These are phyloP conservation scores for Andricus quercusramuli DNA, from an alignment of 2,888 invertebrate species.

Conservation along the genomic window DNA sequence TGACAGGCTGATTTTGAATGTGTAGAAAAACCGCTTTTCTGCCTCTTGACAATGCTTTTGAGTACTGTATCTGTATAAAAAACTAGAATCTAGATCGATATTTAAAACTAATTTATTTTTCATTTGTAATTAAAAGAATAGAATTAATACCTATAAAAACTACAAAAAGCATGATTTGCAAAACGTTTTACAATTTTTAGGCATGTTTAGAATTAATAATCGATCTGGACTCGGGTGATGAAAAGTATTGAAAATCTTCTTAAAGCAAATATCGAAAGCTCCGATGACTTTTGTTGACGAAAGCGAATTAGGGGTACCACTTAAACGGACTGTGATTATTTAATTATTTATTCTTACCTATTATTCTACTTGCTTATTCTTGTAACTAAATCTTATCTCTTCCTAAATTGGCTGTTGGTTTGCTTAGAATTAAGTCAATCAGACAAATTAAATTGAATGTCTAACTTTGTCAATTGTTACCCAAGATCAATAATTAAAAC, in stretches of 20 bases:
- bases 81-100: neutral
- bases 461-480: neutral
- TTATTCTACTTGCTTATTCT: constrained; percentile 2
- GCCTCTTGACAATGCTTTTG: neutral
- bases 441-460: neutral
- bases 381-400: neutral
- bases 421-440: neutral
- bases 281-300: neutral
- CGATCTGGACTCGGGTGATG: neutral
- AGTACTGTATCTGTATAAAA: neutral
- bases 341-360: constrained; percentile 18
- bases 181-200: too few species aligned
- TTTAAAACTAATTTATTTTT: neutral
- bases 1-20: neutral
- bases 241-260: neutral
- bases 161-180: too few species aligned
- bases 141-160: too few species aligned
- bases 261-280: neutral
- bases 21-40: neutral
- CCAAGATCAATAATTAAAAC: neutral
- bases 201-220: neutral
- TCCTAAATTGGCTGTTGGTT: neutral
- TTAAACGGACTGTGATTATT: constrained; percentile 35
- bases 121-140: too few species aligned
- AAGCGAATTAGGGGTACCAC: neutral